Evolutionary conservation across 2,113 vertebrate species (phyloP), one percentile per base, ranked within the genome.

Genomic region (Petroica traversi): DNA sequence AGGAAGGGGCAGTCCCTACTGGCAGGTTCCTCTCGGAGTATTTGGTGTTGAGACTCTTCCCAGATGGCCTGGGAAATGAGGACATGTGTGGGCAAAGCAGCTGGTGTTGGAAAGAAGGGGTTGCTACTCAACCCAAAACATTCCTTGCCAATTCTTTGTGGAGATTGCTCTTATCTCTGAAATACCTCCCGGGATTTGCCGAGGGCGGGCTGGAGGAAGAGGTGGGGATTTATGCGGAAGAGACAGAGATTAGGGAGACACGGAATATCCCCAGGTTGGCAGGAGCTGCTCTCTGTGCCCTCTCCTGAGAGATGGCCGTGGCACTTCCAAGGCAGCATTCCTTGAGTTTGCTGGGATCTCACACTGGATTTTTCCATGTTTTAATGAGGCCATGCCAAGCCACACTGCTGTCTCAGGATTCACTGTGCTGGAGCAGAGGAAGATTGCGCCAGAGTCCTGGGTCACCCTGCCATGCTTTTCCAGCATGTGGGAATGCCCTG

Each of bases 371-470:
- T n/a, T 62, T 8, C 62, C 61, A 5, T 46, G 45, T 19, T 43
- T 38, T 36, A 7, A 34, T 11, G 4, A 1, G 7, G 6, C 76
- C 22, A 0, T 16, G 52, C 51, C 0, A 0, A 45, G 46, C 38
- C 40, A 7, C 0, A 6, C 54, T 72, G 43, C 36, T 19, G 5
- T 0, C 38, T 67, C 8, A 4, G 68, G 23, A 52, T 3, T n/a
- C 52, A 7, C 77, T 1, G 0, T 0, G 0, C 28, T 49, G 20
- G 19, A 38, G 51, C 41, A 29, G 28, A 49, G 77, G 3, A 41
- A 1, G 8, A 2, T 40, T 36, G 55, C 45, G 6, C 24, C 7
- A 7, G 49, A 64, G 19, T 8, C 4, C 54, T 9, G 74, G 29
- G 31, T 48, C 74, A 40, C 43, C 33, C 77, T 40, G 92, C 19